Percentiles rank a stretch among this genome's conserved stretches.
phyloP scores from a whole-genome alignment of 2,113 vertebrate species.

The Xenus cinereus region DNA sequence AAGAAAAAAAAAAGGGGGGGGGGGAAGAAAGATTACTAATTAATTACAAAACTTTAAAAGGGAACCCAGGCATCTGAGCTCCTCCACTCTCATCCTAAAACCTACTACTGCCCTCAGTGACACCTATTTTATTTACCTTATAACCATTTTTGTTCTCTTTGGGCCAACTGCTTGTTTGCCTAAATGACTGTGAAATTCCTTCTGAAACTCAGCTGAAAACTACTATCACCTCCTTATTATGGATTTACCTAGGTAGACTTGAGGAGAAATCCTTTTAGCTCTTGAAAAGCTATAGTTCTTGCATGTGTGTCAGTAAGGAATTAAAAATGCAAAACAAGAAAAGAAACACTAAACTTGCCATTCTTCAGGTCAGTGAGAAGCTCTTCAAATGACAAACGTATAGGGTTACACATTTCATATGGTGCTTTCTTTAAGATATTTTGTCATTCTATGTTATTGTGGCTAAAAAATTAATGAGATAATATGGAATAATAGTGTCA shows the following conservation, averaged over 20 bases:
- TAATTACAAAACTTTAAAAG: neutral
- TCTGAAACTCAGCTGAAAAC: neutral
- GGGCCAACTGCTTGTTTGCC: neutral
- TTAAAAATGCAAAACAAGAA: neutral
- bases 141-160: neutral
- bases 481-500: neutral
- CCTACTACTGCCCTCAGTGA: neutral
- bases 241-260: neutral
- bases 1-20: neutral
- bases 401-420: neutral
- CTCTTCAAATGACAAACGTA: neutral
- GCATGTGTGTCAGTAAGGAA: neutral
- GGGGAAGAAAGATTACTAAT: neutral
- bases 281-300: neutral
- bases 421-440: neutral
- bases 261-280: neutral
- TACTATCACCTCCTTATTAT: neutral
- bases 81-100: neutral
- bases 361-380: neutral
- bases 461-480: neutral
- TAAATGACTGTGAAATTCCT: neutral
- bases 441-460: neutral
- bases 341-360: neutral
- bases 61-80: neutral
- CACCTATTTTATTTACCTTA: neutral